Evolutionary conservation across 2,888 invertebrate species (phyloP).

Genomic region (Agrotis ipsilon): DNA sequence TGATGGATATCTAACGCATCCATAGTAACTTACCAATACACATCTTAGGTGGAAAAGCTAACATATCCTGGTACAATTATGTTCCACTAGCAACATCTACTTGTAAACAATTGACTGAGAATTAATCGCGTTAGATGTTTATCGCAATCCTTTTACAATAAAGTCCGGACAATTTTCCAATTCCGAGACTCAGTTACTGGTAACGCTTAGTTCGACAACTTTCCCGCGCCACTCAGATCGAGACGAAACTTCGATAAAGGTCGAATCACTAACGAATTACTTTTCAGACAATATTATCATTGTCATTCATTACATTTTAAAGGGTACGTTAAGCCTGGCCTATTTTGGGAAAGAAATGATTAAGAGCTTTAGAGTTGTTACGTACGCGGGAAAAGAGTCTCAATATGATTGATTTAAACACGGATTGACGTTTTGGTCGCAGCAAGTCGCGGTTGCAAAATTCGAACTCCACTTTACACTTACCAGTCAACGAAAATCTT

Average conservation of each 20-base stretch:
- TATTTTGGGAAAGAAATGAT: constrained; percentile 17
- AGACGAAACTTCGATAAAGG: constrained; percentile 14
- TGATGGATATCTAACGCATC: too few relatives aligned
- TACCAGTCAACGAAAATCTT: too few relatives aligned
- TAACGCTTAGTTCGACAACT: neutral
- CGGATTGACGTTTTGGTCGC: too few relatives aligned
- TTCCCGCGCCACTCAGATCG: neutral
- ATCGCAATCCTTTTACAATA: neutral
- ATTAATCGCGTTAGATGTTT: neutral
- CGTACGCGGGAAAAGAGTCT: too few relatives aligned
- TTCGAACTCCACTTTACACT: too few relatives aligned
- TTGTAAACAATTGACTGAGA: neutral
- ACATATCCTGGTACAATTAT: too few relatives aligned
- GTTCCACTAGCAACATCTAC: too few relatives aligned
- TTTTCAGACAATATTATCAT: constrained; percentile 24
- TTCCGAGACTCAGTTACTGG: neutral
- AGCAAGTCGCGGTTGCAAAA: too few relatives aligned
- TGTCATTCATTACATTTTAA: constrained; percentile 25
- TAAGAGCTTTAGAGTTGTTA: constrained; percentile 31
- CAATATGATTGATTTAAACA: too few relatives aligned
- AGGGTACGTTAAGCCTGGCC: constrained; percentile 12
- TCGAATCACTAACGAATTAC: constrained; percentile 25
- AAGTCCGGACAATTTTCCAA: rapidly evolving
- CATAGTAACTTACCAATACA: too few relatives aligned
- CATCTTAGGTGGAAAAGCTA: too few relatives aligned